Base-by-base conservation (phyloP, 2,888 invertebrate genomes). In the Shargacucullia verbasci region DNA sequence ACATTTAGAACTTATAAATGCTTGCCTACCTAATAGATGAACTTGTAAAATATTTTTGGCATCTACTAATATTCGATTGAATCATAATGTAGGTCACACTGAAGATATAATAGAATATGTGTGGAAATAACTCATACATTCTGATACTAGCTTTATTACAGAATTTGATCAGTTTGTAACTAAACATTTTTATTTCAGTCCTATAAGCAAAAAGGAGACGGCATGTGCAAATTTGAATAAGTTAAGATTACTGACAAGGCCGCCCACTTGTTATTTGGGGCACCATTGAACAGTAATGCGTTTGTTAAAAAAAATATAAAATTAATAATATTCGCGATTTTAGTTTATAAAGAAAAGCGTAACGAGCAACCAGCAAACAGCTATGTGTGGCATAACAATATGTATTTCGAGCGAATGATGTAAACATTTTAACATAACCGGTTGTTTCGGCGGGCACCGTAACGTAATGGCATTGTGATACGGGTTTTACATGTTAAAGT, bases 241-340 rank as follows among this genome's bases (percentile, higher is more conserved):
- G 85, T 87, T 86, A 82, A 80, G 82, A 83, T 83, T 78, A 79
- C 50, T 66, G 52, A 59, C 83, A 86, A 87, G 88, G 87, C 76
- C 81, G 63, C 60, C 68, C 54, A 59, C 62, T 64, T 56, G 63
- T 59, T 57, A 41, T 52, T 62, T 52, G 53, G 33, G 33, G 25
- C 43, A 14, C 29, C 27, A 46, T 53, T 35, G 37, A 57, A 55
- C 12, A 33, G 15, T 9, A 47, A 27, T 55, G 25, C 27, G 45
- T 52, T 44, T 6, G 20, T 10, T 47, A 9, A 9, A 52, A 13
- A n/a, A 1, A 47, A 37, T 44, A 1, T 12, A 0, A 13, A 10
- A 0, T 0, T 40, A 1, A 1, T 14, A 33, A 7, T 7, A n/a
- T 33, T 35, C 7, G 1, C 40, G 7, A 50, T 11, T 27, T 39